Evolutionary conservation across 2,113 vertebrate genomes (phyloP).

Genomic region (Protobothrops mucrosquamatus): DNA sequence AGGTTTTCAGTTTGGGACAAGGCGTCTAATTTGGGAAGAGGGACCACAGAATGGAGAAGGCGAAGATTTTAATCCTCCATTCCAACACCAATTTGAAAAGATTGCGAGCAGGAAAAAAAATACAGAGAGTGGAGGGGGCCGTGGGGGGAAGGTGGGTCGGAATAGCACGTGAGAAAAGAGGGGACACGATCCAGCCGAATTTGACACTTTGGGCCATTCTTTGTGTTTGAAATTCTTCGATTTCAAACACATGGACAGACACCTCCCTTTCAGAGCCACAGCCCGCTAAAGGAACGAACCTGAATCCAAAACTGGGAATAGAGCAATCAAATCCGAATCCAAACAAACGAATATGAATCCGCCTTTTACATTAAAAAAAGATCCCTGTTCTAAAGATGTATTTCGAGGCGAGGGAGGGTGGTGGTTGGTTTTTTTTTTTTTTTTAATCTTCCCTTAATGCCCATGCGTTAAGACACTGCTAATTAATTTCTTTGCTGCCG

Average conservation of each 20-base stretch:
- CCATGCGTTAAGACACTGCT: background rate
- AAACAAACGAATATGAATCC: background rate
- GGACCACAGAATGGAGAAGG: background rate
- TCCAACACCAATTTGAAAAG: background rate
- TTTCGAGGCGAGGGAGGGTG: background rate
- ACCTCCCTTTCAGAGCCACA: background rate
- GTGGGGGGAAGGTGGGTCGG: background rate
- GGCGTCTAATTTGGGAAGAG: background rate
- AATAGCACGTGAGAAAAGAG: background rate
- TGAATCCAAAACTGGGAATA: background rate
- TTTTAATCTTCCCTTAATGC: background rate
- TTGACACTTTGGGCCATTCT: background rate
- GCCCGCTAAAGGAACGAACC: background rate
- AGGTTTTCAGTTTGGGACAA: background rate
- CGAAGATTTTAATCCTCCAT: background rate
- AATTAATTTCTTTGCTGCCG: background rate
- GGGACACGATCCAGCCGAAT: background rate
- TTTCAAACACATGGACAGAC: background rate
- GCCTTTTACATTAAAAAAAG: background rate
- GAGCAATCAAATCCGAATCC: background rate
- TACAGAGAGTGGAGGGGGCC: background rate
- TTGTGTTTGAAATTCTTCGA: background rate
- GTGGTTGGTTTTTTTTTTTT: background rate
- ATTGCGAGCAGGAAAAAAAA: background rate
- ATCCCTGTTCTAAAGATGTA: background rate